Conservation (phyloP, 64 coral and sea anemone genomes). For the Hydrozoanthus tunicans region DNA sequence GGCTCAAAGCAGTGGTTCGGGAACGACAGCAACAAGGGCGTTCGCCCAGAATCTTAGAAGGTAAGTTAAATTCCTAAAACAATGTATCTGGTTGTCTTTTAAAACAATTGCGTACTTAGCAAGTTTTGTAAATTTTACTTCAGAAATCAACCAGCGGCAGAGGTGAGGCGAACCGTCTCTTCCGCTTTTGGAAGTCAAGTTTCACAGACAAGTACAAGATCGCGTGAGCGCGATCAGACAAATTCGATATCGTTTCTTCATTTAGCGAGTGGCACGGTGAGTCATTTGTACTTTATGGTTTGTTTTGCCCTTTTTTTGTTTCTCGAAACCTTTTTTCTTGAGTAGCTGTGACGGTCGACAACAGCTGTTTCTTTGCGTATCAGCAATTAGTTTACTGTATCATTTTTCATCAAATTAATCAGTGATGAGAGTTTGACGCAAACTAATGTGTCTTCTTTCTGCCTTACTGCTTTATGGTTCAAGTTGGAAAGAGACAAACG, state of each 20-base stretch:
- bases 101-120: neutral
- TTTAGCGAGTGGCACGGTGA: conserved; percentile 86
- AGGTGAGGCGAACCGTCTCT: conserved; percentile 87
- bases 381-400: no score
- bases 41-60: conserved; percentile 97
- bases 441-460: no score
- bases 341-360: neutral
- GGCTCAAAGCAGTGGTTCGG: conserved; percentile 76
- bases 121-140: neutral
- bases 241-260: conserved; percentile 80
- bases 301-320: neutral
- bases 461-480: no score
- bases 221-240: conserved; percentile 63
- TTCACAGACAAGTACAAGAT: conserved; percentile 52
- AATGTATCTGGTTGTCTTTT: neutral
- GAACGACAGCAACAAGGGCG: conserved; percentile 78
- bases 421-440: no score
- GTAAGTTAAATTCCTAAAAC: conserved; percentile 35
- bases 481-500: no score
- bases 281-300: neutral
- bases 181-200: conserved; percentile 74
- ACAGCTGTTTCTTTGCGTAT: conserved; percentile 16
- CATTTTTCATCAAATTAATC: no score
- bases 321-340: neutral
- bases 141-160: conserved; percentile 70